phyloP scores from a whole-genome alignment of 2,797 vertebrate genomes.

The Sebastes elongatus region DNA sequence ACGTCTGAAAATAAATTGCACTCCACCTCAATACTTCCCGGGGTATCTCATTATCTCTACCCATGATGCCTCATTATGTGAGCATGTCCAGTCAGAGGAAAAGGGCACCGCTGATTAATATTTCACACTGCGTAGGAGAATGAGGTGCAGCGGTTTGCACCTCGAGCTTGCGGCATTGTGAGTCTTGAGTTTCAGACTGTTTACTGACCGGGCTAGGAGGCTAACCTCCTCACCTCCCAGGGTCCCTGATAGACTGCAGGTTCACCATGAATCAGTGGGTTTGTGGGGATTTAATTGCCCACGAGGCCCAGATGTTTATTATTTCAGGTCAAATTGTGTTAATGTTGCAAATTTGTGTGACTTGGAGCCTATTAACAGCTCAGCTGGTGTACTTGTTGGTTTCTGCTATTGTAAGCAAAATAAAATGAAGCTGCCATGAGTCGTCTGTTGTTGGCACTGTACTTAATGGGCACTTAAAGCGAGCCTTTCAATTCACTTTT shows the following conservation, averaged over 20 bases:
- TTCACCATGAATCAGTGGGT: neutral
- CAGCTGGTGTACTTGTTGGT: neutral
- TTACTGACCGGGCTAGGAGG: neutral
- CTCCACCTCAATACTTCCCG: conserved; percentile 42
- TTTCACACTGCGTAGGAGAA: conserved; percentile 55
- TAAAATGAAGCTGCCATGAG: neutral
- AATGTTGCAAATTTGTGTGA: neutral
- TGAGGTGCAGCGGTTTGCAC: conserved; percentile 17
- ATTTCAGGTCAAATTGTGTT: neutral
- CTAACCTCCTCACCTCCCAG: neutral
- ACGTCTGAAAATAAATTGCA: conserved; percentile 47
- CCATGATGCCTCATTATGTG: conserved; percentile 70
- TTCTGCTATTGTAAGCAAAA: neutral
- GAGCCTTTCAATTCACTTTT: neutral
- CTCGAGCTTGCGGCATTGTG: neutral
- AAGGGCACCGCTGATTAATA: conserved; percentile 75
- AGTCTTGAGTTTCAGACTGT: neutral
- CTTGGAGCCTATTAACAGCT: neutral
- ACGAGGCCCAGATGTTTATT: neutral
- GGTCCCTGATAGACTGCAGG: neutral
- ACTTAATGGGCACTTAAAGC: neutral
- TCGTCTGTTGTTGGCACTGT: neutral
- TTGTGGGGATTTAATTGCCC: conserved; percentile 1
- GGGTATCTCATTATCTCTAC: conserved; percentile 74
- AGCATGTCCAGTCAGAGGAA: conserved; percentile 64